Conservation (phyloP, 2,888 invertebrate genomes). For the Masnerella sp. region DNA sequence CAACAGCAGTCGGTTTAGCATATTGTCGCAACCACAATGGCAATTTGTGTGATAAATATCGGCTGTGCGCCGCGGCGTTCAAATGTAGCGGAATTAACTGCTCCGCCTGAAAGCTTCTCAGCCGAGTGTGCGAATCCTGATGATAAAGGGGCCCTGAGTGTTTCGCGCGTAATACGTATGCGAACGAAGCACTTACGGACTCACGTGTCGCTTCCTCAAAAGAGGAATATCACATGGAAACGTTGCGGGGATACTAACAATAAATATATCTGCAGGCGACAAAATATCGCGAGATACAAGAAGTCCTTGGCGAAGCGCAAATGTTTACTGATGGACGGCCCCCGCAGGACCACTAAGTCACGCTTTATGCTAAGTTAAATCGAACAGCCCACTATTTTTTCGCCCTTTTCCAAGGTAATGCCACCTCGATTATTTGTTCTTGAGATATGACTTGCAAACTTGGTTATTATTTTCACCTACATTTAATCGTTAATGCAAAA, state of each 20-base stretch:
- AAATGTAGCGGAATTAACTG: constrained; percentile 77
- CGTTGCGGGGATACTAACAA: constrained; percentile 66
- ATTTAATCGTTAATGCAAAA: too few species aligned
- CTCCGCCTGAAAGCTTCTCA: constrained; percentile 43
- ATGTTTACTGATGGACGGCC: constrained; percentile 71
- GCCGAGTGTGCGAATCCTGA: constrained; percentile 42
- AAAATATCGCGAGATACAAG: constrained; percentile 75
- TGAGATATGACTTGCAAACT: constrained; percentile 42
- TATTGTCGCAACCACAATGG: constrained; percentile 77
- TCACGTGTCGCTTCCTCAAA: constrained; percentile 62
- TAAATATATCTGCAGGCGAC: constrained; percentile 74
- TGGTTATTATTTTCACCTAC: too few species aligned
- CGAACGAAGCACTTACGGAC: constrained; percentile 61
- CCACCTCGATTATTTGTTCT: constrained; percentile 65
- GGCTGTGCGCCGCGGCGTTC: constrained; percentile 64
- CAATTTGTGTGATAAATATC: constrained; percentile 76
- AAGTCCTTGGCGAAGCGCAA: constrained; percentile 63
- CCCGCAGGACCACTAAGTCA: constrained; percentile 77
- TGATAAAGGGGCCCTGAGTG: constrained; percentile 52
- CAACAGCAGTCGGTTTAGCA: constrained; percentile 72
- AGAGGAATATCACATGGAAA: constrained; percentile 37
- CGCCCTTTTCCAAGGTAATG: constrained; percentile 73
- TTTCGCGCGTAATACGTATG: constrained; percentile 56
- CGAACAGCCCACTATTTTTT: constrained; percentile 61
- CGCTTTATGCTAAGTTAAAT: constrained; percentile 73